phyloP scores from a whole-genome alignment of 2,888 invertebrate species.

The Athripsodes cinereus region DNA sequence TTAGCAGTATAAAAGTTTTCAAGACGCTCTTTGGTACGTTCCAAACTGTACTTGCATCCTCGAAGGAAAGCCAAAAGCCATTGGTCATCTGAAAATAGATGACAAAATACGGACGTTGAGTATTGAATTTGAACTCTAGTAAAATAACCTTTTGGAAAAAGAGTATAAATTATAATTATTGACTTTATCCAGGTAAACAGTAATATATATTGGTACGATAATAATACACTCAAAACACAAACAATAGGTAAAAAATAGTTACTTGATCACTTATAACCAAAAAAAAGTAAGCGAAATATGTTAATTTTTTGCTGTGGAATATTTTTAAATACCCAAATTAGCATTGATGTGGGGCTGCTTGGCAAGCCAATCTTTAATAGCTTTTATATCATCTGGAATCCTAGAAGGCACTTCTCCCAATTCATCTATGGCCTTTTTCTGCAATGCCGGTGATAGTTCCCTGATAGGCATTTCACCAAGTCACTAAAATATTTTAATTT shows the following conservation, averaged over 20 bases:
- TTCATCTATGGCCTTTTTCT: constrained; percentile 43
- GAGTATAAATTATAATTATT: not conserved
- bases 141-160: no score
- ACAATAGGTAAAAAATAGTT: no score
- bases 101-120: no score
- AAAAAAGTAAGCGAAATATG: no score
- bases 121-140: no score
- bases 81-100: constrained; percentile 55
- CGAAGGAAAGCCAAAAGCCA: constrained; percentile 57
- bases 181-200: not conserved
- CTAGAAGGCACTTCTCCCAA: constrained; percentile 49
- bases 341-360: constrained; percentile 45
- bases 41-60: constrained; percentile 60
- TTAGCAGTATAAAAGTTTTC: constrained; percentile 45
- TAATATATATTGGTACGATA: no score
- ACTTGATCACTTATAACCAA: no score
- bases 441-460: constrained; percentile 33
- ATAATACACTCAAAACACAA: no score
- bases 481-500: no score
- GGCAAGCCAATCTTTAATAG: constrained; percentile 40
- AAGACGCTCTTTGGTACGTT: constrained; percentile 55
- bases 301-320: no score
- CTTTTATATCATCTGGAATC: constrained; percentile 42
- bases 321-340: constrained; percentile 50
- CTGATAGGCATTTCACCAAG: constrained; percentile 24